Percentiles rank a stretch among this genome's conserved stretches.
Evolutionary conservation across 2,888 invertebrate species (phyloP).

Genomic region (Heliconius aoede): DNA sequence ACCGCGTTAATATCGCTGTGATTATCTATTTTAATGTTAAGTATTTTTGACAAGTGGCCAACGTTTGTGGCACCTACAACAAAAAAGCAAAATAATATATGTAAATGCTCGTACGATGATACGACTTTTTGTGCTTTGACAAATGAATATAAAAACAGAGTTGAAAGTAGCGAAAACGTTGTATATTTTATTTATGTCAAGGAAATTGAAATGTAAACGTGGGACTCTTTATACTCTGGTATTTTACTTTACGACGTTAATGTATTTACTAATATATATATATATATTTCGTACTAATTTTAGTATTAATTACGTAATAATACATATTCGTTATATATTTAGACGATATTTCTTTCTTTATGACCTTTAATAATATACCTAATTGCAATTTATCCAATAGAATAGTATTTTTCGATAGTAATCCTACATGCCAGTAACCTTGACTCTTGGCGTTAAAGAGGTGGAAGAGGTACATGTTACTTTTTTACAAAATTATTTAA

Average conservation of each 20-base stretch:
- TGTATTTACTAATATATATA: background rate
- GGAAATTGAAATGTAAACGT: conserved; percentile 3
- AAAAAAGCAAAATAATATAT: conserved; percentile 41
- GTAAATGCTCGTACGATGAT: conserved; percentile 1
- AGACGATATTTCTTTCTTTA: background rate
- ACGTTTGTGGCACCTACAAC: conserved; percentile 49
- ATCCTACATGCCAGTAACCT: background rate
- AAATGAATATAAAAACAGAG: conserved; percentile 4
- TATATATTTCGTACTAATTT: background rate
- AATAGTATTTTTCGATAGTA: background rate
- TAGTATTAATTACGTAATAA: too few relatives aligned
- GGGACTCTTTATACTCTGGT: background rate
- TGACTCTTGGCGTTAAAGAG: background rate
- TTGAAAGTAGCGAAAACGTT: conserved; percentile 20
- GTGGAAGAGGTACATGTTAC: too few relatives aligned
- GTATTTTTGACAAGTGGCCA: conserved; percentile 72
- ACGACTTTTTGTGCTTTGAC: background rate
- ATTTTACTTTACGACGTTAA: conserved; percentile 18
- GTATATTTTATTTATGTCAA: conserved; percentile 18
- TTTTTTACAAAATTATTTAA: too few relatives aligned
- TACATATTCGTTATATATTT: too few relatives aligned
- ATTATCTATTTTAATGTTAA: conserved; percentile 75
- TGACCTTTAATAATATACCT: background rate
- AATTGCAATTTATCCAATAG: background rate
- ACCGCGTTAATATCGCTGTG: conserved; percentile 74